These are phyloP conservation scores for Pituophis catenifer DNA, from an alignment of 2,113 vertebrate genomes.

Conservation along the genomic window DNA sequence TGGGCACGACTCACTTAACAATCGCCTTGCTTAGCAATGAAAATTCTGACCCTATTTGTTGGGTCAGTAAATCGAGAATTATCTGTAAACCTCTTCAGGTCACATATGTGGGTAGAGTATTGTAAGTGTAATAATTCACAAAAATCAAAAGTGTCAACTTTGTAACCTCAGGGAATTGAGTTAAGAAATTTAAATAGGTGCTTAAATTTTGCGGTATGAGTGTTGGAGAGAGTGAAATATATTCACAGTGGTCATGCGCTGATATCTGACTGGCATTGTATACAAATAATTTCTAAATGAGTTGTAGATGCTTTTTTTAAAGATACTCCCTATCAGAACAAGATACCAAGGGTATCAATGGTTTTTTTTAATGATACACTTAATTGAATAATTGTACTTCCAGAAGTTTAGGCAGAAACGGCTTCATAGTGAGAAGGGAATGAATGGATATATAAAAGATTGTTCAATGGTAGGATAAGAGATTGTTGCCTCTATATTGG, in stretches of 20 bases:
- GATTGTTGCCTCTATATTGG: constrained; percentile 27
- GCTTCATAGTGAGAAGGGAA: neutral
- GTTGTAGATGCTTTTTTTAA: neutral
- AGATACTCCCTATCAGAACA: neutral
- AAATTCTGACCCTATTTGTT: neutral
- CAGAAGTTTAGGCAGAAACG: neutral
- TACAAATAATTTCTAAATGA: neutral
- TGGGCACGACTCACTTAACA: neutral
- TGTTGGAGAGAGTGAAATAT: neutral
- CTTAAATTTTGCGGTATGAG: neutral
- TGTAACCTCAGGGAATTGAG: neutral
- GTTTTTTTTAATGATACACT: constrained; percentile 5
- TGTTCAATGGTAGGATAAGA: neutral
- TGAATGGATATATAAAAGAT: neutral
- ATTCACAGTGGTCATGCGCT: neutral
- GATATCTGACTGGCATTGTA: neutral
- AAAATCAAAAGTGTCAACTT: neutral
- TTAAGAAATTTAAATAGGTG: neutral
- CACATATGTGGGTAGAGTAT: neutral
- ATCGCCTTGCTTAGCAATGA: neutral
- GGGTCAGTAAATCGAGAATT: neutral
- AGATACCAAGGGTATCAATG: neutral
- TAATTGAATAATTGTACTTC: neutral
- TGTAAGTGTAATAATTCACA: neutral
- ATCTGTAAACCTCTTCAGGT: neutral